Evolutionary conservation across 2,797 vertebrate species (phyloP).

Genomic region (Garrulus glandarius): DNA sequence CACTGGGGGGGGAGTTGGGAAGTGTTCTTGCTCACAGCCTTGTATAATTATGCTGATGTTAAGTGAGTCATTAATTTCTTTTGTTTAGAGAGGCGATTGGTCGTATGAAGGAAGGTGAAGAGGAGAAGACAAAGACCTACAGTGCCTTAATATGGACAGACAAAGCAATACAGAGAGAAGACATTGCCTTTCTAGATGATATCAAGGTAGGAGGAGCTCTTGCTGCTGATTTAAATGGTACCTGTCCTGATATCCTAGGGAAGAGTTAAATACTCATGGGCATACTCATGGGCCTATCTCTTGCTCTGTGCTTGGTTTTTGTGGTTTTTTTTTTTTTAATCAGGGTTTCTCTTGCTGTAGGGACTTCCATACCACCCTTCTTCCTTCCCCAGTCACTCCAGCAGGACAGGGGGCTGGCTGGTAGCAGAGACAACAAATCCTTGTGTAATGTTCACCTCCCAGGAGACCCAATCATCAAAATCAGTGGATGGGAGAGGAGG

Average conservation of each 20-base stretch:
- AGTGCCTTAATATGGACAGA: constrained; percentile 93
- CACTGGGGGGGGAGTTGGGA: background rate
- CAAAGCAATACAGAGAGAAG: constrained; percentile 79
- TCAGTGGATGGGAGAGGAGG: background rate
- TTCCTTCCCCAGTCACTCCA: background rate
- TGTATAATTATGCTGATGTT: background rate
- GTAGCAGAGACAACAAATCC: background rate
- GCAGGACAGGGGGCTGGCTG: background rate
- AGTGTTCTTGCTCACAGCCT: background rate
- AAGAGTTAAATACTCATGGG: background rate
- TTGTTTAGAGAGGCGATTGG: constrained; percentile 88
- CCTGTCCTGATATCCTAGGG: background rate
- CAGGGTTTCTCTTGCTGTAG: background rate
- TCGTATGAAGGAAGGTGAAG: constrained; percentile 96
- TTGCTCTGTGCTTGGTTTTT: background rate
- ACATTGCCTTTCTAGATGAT: constrained; percentile 84
- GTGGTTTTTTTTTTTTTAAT: background rate
- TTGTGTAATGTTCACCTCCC: background rate
- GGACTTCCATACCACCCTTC: background rate
- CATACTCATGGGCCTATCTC: background rate
- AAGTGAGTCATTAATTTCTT: constrained; percentile 31
- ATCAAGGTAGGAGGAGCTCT: constrained; percentile 81
- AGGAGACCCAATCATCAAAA: background rate
- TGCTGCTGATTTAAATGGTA: background rate
- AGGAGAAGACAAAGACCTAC: constrained; percentile 96